Evolutionary conservation across 2,888 invertebrate species (phyloP), one percentile per base, ranked within the genome.

Genomic region (Adelphocoris suturalis): DNA sequence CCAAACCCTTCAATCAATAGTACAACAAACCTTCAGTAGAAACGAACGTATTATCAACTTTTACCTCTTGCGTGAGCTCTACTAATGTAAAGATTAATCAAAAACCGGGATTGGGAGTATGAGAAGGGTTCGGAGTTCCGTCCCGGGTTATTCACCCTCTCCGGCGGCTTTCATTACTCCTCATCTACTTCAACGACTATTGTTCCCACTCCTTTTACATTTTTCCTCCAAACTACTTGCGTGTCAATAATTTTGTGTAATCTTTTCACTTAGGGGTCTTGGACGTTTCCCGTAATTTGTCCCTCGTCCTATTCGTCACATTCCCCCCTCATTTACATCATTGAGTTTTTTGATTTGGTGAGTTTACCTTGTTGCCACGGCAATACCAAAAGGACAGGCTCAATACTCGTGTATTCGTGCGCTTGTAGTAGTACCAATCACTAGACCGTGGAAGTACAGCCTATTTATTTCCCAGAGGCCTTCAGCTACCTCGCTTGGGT

Each of bases 191-290:
- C 23, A 23, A 27, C 68, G 68, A 68, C 68, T n/a, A n/a, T 57
- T 57, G 57, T 16, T 57, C n/a, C n/a, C 57, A 16, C 57, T 57
- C 14, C 14, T n/a, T n/a, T 16, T n/a, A 0, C 11, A 0, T 13
- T 57, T 57, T 57, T n/a, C n/a, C n/a, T 57, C 16, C 57, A 57
- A 57, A 57, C 16, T 16, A 68, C 68, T 68, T 23, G 68, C 68
- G 68, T 68, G 68, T 12, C 68, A 23, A 68, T 68, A 68, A 68
- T 68, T 68, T 68, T 68, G 68, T 68, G 68, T 68, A 68, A 68
- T 68, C 68, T 23, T 68, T 68, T 68, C 68, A 68, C 68, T 68
- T 68, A 68, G 27, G 23, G 68, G 68, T 68, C 68, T 68, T 68
- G 12, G 11, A 27, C 23, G 68, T 68, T 68, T 68, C 68, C 68